Evolutionary conservation across 2,888 invertebrate genomes (phyloP).

Genomic region (Gandaritis pyraliata): DNA sequence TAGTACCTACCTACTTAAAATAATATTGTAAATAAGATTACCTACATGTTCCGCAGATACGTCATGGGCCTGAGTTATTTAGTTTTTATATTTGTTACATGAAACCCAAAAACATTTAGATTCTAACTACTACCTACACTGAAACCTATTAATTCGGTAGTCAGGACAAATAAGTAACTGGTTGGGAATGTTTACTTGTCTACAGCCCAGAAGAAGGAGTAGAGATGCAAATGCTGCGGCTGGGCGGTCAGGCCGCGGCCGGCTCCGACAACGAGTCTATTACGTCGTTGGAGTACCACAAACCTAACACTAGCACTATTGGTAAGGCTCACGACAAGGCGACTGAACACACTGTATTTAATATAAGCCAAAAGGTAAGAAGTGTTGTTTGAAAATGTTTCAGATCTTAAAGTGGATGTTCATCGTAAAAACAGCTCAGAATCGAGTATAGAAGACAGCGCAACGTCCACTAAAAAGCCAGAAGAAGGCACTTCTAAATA

Average conservation of each 20-base stretch:
- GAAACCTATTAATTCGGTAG: background rate
- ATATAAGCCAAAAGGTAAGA: no score
- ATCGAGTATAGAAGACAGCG: slow-evolving; percentile 90
- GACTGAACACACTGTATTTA: no score
- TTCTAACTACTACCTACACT: no score
- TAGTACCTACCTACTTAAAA: no score
- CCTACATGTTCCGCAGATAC: no score
- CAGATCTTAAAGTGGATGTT: slow-evolving; percentile 96
- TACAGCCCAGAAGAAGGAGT: slow-evolving; percentile 91
- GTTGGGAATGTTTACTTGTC: slow-evolving; percentile 18
- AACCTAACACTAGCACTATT: slow-evolving; percentile 87
- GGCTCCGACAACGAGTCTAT: slow-evolving; percentile 87
- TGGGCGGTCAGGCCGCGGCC: slow-evolving; percentile 67
- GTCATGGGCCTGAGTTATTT: no score
- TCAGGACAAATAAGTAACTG: background rate
- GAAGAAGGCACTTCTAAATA: slow-evolving; percentile 69
- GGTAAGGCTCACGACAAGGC: slow-evolving; percentile 65
- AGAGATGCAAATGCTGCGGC: slow-evolving; percentile 90
- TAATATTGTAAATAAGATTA: no score
- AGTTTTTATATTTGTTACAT: no score
- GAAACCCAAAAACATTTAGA: no score
- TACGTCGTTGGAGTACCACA: slow-evolving; percentile 86
- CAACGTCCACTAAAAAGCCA: slow-evolving; percentile 75
- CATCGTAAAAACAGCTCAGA: slow-evolving; percentile 96
- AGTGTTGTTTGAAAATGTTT: no score